Percentiles rank a stretch among this genome's conserved stretches.
These are phyloP conservation scores for Hyaena hyaena DNA, from an alignment of 2,113 vertebrate genomes.

Conservation along the genomic window DNA sequence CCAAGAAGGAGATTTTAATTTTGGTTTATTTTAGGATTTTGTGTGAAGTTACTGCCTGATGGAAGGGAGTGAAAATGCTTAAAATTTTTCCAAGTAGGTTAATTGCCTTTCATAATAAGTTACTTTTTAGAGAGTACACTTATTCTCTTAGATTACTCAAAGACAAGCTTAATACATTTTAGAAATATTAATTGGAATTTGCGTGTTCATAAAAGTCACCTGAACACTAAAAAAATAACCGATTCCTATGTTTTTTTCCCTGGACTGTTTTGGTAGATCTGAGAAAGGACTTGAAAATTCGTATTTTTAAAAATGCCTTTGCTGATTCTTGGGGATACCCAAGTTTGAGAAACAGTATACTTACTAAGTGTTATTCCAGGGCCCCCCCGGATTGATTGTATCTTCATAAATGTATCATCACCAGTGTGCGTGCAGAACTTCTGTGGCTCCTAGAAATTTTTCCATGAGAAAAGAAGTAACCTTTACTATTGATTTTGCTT, in stretches of 20 bases:
- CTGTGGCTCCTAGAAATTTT: not conserved
- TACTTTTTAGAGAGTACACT: slow-evolving; percentile 30
- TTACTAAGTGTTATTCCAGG: slow-evolving; percentile 16
- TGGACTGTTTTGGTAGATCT: slow-evolving; percentile 47
- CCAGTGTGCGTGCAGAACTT: not conserved
- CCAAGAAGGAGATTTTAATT: slow-evolving; percentile 15
- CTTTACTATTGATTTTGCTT: not conserved
- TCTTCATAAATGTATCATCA: slow-evolving; percentile 38
- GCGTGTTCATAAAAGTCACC: not conserved
- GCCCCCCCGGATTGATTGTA: not conserved
- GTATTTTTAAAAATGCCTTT: slow-evolving; percentile 15
- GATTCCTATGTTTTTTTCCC: slow-evolving; percentile 15
- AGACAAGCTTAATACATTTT: slow-evolving; percentile 25
- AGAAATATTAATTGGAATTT: not conserved
- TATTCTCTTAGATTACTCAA: slow-evolving; percentile 7
- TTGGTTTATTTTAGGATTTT: slow-evolving; percentile 29
- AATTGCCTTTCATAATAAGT: not conserved
- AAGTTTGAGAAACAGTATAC: slow-evolving; percentile 45
- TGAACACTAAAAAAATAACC: slow-evolving; percentile 45
- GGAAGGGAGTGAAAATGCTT: slow-evolving; percentile 39
- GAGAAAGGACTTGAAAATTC: not conserved
- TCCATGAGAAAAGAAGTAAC: slow-evolving; percentile 23
- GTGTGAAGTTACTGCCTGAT: slow-evolving; percentile 17
- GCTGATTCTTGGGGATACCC: not conserved
- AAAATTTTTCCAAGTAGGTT: not conserved